Percentiles rank a stretch among this genome's conserved stretches.
These are phyloP conservation scores for Lepidochitona cinerea DNA, from an alignment of 2,888 invertebrate species.

Conservation along the genomic window DNA sequence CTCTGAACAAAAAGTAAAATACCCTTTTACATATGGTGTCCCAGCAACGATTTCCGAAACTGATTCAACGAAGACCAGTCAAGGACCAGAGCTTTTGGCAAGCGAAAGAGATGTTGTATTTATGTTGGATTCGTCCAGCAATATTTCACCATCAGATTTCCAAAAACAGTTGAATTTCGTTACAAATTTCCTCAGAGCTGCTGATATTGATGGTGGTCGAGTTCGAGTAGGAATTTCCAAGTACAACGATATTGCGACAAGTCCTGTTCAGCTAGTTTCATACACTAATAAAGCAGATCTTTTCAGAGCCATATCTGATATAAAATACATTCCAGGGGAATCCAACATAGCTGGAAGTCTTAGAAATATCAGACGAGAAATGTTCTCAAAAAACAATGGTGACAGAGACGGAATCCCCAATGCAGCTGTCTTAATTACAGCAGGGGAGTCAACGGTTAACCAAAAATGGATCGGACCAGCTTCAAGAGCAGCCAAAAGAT, in stretches of 20 bases:
- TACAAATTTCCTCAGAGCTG: neutral
- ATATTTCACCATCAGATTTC: neutral
- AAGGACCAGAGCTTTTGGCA: neutral
- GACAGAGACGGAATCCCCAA: neutral
- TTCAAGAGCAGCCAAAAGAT: slow-evolving; percentile 11
- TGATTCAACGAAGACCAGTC: too few relatives aligned
- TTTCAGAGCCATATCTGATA: neutral
- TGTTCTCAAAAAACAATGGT: neutral
- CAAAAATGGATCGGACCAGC: slow-evolving; percentile 21
- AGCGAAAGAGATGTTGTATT: neutral
- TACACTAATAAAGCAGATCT: slow-evolving; percentile 21
- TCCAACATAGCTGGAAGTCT: neutral
- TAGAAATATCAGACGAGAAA: neutral
- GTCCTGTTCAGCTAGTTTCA: slow-evolving; percentile 28
- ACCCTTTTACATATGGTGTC: too few relatives aligned
- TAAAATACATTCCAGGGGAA: neutral
- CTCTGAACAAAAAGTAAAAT: too few relatives aligned
- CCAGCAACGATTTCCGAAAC: too few relatives aligned
- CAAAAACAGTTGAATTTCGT: neutral
- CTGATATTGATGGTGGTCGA: neutral
- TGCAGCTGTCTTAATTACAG: neutral
- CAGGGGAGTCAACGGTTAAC: slow-evolving; percentile 27
- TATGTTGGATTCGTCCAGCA: neutral
- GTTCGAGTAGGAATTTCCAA: slow-evolving; percentile 11
- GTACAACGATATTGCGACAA: slow-evolving; percentile 16